A percentile compares a stretch with the other conserved stretches of the same genome.
These are phyloP conservation scores for Drosophila sulfurigaster DNA, from an alignment of 1,140 invertebrate species.

Conservation along the genomic window DNA sequence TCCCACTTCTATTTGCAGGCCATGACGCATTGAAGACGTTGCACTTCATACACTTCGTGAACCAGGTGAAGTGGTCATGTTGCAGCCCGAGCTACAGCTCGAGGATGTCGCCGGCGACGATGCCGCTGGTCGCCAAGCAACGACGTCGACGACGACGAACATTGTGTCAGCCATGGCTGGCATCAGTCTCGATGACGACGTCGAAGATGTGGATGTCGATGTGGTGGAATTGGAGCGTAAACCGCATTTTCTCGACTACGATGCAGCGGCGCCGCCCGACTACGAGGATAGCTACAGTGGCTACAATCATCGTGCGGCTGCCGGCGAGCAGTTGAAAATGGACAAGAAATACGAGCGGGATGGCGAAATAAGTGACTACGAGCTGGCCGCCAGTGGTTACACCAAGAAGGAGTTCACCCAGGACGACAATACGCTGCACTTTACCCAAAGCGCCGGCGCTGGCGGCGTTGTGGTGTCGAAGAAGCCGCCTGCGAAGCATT, in stretches of 20 bases:
- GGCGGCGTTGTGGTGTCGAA: slow-evolving; percentile 37
- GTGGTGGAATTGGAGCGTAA: slow-evolving; percentile 84
- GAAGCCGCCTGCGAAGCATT: slow-evolving; percentile 71
- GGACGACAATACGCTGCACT: slow-evolving; percentile 80
- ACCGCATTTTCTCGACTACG: slow-evolving; percentile 87
- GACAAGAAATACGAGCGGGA: slow-evolving; percentile 83
- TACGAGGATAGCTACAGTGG: slow-evolving; percentile 85
- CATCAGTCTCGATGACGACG: slow-evolving; percentile 50
- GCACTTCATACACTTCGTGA: slow-evolving; percentile 1
- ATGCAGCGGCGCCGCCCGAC: slow-evolving; percentile 86
- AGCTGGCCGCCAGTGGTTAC: slow-evolving; percentile 82
- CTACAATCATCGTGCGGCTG: slow-evolving; percentile 39
- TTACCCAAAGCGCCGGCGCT: slow-evolving; percentile 52
- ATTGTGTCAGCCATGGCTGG: slow-evolving; percentile 36
- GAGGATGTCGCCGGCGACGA: slow-evolving; percentile 31
- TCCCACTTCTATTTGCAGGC: slow-evolving; percentile 44
- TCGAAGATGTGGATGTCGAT: slow-evolving; percentile 71
- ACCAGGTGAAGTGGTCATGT: slow-evolving; percentile 43
- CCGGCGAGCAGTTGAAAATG: slow-evolving; percentile 77
- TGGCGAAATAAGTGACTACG: slow-evolving; percentile 83
- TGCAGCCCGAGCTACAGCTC: slow-evolving; percentile 48
- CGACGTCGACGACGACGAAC: neutral
- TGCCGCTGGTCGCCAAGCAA: neutral
- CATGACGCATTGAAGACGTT: slow-evolving; percentile 62
- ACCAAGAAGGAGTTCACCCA: slow-evolving; percentile 84